Evolutionary conservation across 2,888 invertebrate genomes (phyloP), one percentile per base, ranked within the genome.

Genomic region (Idaea dimidiata): DNA sequence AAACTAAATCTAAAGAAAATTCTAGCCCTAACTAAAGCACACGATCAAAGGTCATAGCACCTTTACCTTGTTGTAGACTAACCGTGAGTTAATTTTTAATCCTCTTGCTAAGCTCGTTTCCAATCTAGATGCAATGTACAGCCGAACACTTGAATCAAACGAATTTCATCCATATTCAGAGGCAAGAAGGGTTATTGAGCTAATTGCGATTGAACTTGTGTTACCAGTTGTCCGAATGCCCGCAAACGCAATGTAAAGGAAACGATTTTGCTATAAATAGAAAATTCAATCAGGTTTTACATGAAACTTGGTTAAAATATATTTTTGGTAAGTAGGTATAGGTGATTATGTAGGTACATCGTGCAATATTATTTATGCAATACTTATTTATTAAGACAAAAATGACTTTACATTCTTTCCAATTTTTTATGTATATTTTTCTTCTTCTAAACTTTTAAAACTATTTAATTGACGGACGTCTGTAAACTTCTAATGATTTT

Each of bases 401-500:
- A n/a, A n/a, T n/a, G n/a, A n/a, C 43, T 43, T 43, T 43, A 14
- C 43, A n/a, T 32, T 8, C 32, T 32, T 6, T 32, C 32, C 32
- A 2, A 32, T 2, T 32, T 32, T 32, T 32, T 32, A 6, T 32
- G 7, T 32, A 2, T 2, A 32, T 54, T 54, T 54, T 54, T 58
- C 55, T 16, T 60, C 54, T 24, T 54, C 17, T 14, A 18, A 32
- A 56, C 53, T 70, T 74, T 72, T 61, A 57, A 62, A 68, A 76
- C 77, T 76, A 73, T 78, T 76, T 71, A 67, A 62, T 71, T 72
- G 70, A 72, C 70, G 70, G 70, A 73, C 71, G 72, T 75, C 72
- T 74, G 74, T 71, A 69, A 80, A 79, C 76, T 79, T 76, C 70
- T 79, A 80, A 76, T 75, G 75, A 79, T 78, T 80, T 77, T 80